Conservation (phyloP, 2,888 invertebrate genomes). For the Gibbula magus region DNA sequence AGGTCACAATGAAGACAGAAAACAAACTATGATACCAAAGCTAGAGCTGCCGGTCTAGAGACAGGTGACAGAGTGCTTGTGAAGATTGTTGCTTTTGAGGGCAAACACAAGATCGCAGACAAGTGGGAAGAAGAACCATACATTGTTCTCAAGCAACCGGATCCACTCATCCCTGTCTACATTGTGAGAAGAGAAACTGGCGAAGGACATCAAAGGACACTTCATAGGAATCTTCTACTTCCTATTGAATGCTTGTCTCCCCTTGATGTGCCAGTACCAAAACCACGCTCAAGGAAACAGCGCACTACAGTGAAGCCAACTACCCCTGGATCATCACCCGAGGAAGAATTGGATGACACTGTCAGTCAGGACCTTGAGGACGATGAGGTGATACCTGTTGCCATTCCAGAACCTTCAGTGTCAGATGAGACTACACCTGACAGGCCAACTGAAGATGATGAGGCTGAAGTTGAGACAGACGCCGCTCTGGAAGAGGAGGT, state of each 20-base stretch:
- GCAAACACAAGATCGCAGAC: conserved; percentile 16
- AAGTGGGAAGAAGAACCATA: conserved; percentile 22
- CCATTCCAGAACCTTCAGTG: not conserved
- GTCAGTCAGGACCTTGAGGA: not conserved
- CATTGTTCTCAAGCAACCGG: not conserved
- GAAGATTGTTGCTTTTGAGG: too few relatives aligned
- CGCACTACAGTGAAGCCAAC: not conserved
- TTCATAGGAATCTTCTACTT: conserved; percentile 15
- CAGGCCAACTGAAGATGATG: too few relatives aligned
- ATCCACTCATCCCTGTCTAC: conserved; percentile 20
- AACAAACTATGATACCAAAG: conserved; percentile 12
- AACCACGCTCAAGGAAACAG: not conserved
- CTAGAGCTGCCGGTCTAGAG: conserved; percentile 7
- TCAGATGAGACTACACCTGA: not conserved
- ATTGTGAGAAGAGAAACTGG: not conserved
- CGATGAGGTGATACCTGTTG: not conserved
- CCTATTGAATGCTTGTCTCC: not conserved
- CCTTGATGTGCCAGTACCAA: too few relatives aligned
- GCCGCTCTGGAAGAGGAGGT: too few relatives aligned
- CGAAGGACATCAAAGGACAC: conserved; percentile 6
- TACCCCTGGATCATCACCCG: not conserved
- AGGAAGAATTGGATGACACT: not conserved
- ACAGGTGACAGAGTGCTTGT: conserved; percentile 25
- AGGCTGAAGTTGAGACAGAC: too few relatives aligned
- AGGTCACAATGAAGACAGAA: not conserved